Base-by-base conservation (phyloP, 2,113 vertebrate species). In the Cyphomyrus discorhynchus region DNA sequence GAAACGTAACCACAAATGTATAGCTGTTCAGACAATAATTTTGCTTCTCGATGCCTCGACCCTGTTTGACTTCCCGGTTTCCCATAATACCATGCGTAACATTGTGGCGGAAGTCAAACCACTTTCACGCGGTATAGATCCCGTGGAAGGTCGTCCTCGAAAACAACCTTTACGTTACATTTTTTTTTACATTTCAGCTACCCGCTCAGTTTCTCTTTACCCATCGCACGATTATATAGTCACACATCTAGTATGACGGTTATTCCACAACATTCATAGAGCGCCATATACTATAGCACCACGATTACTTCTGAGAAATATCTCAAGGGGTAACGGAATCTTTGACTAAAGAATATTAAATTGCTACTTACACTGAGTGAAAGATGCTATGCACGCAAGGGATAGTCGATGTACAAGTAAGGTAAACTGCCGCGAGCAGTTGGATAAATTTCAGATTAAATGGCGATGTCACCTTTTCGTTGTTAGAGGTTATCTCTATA, bases 291-390 rank as follows among this genome's bases (percentile, higher is more conserved):
- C 35, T 35, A 1, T 77, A 77, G 13, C 31, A 77, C 3, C 5
- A 39, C 70, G 27, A 77, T 42, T 39, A 39, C 11, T 19, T 77
- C 70, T 77, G 35, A 80, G 35, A 39, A 80, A 80, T 42, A 42
- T 42, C 15, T 7, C 35, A 77, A 24, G 39, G 42, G 39, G 4
- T 47, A 46, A 42, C 47, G 46, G 13, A 50, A 50, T 17, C 15
- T 35, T 87, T 50, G 56, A 86, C 45, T 27, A 49, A 27, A 19
- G 15, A 56, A 52, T 87, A 53, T 31, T 87, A 35, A 35, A 87
- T 39, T n/a, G n/a, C 15, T 86, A 87, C 85, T 87, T 87, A 87
- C 85, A 87, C 15, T 87, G 31, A 56, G 49, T 87, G 50, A 52
- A 87, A 19, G 85, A 56, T 87, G 85, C n/a, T 31, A 87, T 47